These are phyloP conservation scores for Zaprionus camerounensis DNA, from an alignment of 1,140 invertebrate species.

Conservation along the genomic window DNA sequence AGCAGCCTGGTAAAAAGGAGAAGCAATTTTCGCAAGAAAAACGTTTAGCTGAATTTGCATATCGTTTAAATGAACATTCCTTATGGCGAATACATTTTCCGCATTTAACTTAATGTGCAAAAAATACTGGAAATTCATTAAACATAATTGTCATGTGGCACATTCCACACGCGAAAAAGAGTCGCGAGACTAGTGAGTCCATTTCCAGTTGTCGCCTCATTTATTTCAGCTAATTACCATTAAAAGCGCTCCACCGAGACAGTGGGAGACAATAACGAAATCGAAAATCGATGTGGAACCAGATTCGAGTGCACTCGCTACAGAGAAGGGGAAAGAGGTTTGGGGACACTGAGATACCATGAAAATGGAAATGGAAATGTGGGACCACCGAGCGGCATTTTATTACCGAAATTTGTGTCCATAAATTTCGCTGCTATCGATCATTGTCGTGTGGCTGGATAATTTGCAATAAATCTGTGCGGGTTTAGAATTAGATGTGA, in stretches of 20 bases:
- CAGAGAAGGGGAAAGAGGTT: not conserved
- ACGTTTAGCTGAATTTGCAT: not conserved
- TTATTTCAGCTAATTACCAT: conserved; percentile 70
- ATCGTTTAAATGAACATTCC: not conserved
- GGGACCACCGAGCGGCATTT: conserved; percentile 35
- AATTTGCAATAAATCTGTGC: conserved; percentile 79
- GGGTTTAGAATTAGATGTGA: conserved; percentile 56
- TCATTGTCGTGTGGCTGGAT: conserved; percentile 74
- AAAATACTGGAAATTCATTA: conserved; percentile 11
- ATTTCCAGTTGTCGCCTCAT: conserved; percentile 53
- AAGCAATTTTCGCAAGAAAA: conserved; percentile 6
- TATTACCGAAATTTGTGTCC: conserved; percentile 49
- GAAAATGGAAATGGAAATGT: conserved; percentile 25
- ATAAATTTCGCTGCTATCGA: conserved; percentile 75
- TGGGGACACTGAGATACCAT: not conserved
- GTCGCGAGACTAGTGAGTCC: conserved; percentile 34
- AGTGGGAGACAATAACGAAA: conserved; percentile 37
- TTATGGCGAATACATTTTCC: not conserved
- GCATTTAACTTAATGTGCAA: not conserved
- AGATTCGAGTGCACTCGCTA: conserved; percentile 16
- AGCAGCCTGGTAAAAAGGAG: not conserved
- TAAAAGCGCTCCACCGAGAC: conserved; percentile 42
- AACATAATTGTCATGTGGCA: conserved; percentile 27
- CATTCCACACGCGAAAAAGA: conserved; percentile 51
- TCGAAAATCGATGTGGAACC: conserved; percentile 41